Conservation (phyloP, 2,888 invertebrate species). For the Dione juno region DNA sequence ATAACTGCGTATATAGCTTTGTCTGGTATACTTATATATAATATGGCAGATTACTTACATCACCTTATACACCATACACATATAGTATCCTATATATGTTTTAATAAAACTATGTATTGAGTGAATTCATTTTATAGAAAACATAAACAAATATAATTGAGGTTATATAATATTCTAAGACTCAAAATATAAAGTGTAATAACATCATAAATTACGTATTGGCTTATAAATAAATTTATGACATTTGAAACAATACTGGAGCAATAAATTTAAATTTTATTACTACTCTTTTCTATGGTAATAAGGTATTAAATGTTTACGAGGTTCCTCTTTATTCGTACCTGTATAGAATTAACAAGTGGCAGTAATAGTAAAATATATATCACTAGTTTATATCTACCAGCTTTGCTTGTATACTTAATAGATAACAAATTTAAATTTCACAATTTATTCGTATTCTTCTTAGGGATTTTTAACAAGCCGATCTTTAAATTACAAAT, state of each 20-base stretch:
- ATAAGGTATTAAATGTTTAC: conserved; percentile 66
- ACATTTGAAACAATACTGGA: conserved; percentile 60
- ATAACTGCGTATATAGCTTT: too few relatives aligned
- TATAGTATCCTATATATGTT: too few relatives aligned
- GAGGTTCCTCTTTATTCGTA: conserved; percentile 50
- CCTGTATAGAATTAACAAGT: conserved; percentile 21
- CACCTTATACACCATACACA: too few relatives aligned
- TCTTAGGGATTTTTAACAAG: too few relatives aligned
- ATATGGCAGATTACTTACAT: too few relatives aligned
- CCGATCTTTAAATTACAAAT: too few relatives aligned
- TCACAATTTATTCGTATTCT: too few relatives aligned
- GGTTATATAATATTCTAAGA: neutral
- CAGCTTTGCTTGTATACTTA: neutral
- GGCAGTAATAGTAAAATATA: neutral
- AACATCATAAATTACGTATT: conserved; percentile 42
- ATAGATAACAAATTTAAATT: too few relatives aligned
- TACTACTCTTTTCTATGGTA: conserved; percentile 66
- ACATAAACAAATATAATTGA: neutral
- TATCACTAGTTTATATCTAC: neutral
- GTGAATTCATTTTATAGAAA: too few relatives aligned
- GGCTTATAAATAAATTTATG: conserved; percentile 53
- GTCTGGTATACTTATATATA: too few relatives aligned
- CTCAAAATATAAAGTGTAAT: conserved; percentile 28
- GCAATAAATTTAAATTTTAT: conserved; percentile 56
- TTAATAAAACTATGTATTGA: neutral